Percentiles rank a stretch among this genome's conserved stretches.
Evolutionary conservation across 2,888 invertebrate species (phyloP).

Genomic region (Sericinus montela): DNA sequence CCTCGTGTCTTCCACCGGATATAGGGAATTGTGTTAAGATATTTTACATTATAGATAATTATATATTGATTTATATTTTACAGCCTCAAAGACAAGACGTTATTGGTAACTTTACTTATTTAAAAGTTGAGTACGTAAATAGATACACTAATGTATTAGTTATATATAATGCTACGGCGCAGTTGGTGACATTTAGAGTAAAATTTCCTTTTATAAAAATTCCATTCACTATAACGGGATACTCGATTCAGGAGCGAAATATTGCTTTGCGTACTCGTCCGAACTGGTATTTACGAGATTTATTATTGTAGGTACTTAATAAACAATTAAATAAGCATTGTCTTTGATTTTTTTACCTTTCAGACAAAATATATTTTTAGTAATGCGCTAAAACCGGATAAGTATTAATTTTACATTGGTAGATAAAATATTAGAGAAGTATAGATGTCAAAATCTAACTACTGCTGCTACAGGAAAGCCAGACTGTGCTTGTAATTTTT

Average conservation of each 20-base stretch:
- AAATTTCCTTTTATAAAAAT: conserved; percentile 36
- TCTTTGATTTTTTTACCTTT: conserved; percentile 28
- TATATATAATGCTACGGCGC: conserved; percentile 23
- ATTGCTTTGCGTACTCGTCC: neutral
- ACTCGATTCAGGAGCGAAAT: conserved; percentile 22
- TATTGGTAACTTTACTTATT: conserved; percentile 27
- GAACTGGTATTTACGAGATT: neutral
- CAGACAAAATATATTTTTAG: neutral
- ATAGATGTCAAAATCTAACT: too few relatives aligned
- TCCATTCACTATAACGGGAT: conserved; percentile 35
- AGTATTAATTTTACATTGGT: too few relatives aligned
- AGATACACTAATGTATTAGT: neutral
- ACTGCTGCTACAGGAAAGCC: too few relatives aligned
- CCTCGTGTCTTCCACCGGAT: too few relatives aligned
- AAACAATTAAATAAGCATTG: conserved; percentile 3
- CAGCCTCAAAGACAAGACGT: conserved; percentile 25
- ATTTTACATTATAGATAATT: too few relatives aligned
- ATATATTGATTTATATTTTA: conserved; percentile 16
- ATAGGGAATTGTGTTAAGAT: too few relatives aligned
- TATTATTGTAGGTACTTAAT: neutral
- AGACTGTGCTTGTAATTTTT: too few relatives aligned
- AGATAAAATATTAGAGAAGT: too few relatives aligned
- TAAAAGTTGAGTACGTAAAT: conserved; percentile 31
- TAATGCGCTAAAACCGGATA: too few relatives aligned
- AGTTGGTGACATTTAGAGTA: conserved; percentile 29